Evolutionary conservation across 2,888 invertebrate genomes (phyloP).

Genomic region (Sesia bembeciformis): DNA sequence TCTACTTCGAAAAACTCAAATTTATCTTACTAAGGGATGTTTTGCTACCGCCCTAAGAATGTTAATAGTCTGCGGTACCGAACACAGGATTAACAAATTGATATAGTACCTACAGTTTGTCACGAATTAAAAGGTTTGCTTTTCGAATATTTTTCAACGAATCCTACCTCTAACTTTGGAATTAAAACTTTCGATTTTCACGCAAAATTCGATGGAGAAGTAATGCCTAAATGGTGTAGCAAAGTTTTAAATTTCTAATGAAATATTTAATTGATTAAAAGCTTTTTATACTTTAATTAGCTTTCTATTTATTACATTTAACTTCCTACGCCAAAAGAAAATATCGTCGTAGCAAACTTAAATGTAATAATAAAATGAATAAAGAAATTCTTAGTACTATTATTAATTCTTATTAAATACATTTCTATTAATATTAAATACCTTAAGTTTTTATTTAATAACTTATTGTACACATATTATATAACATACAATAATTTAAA

Average conservation of each 20-base stretch:
- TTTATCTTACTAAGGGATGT: slow-evolving; percentile 45
- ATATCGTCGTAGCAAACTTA: too few relatives aligned
- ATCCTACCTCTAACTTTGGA: not conserved
- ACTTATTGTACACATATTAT: too few relatives aligned
- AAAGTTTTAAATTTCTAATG: not conserved
- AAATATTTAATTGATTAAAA: not conserved
- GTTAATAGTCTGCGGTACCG: not conserved
- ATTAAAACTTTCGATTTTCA: not conserved
- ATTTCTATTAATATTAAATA: too few relatives aligned
- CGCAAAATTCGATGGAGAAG: not conserved
- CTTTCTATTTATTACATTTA: too few relatives aligned
- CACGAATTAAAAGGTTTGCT: not conserved
- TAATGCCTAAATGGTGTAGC: not conserved
- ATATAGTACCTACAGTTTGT: not conserved
- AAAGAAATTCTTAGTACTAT: too few relatives aligned
- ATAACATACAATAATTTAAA: too few relatives aligned
- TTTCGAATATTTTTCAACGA: not conserved
- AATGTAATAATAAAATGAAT: too few relatives aligned
- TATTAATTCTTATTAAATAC: too few relatives aligned
- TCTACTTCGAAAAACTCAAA: slow-evolving; percentile 56
- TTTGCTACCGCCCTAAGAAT: slow-evolving; percentile 13
- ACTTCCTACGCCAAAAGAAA: too few relatives aligned
- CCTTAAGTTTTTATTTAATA: too few relatives aligned
- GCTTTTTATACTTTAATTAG: not conserved
- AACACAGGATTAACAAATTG: not conserved